Evolutionary conservation across 2,888 invertebrate genomes (phyloP), one percentile per base, ranked within the genome.

Genomic region (Griposia aprilina): DNA sequence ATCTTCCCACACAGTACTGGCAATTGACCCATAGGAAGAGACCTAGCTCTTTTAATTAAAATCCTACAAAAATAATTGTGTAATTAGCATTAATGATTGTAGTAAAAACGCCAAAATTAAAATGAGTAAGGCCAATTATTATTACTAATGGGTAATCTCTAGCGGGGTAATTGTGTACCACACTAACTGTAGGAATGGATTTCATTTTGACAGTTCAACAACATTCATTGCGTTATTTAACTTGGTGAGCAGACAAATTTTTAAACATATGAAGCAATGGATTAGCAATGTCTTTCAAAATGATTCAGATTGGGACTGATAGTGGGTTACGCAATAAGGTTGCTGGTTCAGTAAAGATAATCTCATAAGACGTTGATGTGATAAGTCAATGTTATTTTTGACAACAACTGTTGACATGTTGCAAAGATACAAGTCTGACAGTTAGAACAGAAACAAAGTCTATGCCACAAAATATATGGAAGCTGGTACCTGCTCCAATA

Each of bases 1-100:
- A 78, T 65, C 76, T 41, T 41, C 79, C 77, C 71, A 79, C 87
- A 50, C 80, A 81, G 63, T 63, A 41, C 74, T 63, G 73, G 23
- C 73, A 76, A 73, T 78, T 86, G 81, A 77, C 81, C 76, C 59
- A 87, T 67, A 70, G 68, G 72, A 76, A 65, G 72, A 59, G 59
- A 66, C 62, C 65, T 62, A 68, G 62, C 71, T 85, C 48, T 66
- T 57, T 50, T 48, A 80, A 82, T 71, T 85, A 52, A 65, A 41
- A 30, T 63, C 60, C 20, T 73, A 55, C 55, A 63, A 30, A 48
- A 66, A 8, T 83, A 70, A 76, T 41, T 76, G 41, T 20, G 17
- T 72, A 50, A 50, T 41, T 26, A 17, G 41, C n/a, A 59, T n/a
- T 20, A 59, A 45, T 8, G 30, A 30, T 59, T 5, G 48, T 17